Percentiles rank a stretch among this genome's conserved stretches.
Conservation (phyloP, 2,797 vertebrate genomes). For the Macropus fuliginosus region DNA sequence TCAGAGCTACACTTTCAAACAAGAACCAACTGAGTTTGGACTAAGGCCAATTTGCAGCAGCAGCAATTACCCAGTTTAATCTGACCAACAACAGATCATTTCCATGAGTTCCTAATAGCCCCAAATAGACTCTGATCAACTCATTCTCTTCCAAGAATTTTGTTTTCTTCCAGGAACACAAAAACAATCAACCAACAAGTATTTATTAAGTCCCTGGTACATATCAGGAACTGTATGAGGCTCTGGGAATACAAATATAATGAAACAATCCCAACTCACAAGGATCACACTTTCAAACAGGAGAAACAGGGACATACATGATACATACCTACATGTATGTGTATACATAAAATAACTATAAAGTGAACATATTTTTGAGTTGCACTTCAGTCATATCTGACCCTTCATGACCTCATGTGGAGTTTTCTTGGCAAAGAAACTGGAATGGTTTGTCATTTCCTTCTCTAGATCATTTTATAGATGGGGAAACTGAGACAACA, state of each 20-base stretch:
- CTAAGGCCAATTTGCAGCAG: neutral
- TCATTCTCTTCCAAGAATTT: neutral
- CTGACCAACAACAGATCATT: neutral
- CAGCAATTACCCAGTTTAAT: neutral
- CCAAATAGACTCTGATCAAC: neutral
- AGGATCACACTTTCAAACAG: neutral
- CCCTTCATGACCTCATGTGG: neutral
- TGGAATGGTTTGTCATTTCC: neutral
- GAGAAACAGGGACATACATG: neutral
- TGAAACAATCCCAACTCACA: neutral
- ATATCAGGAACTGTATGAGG: neutral
- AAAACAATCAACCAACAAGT: neutral
- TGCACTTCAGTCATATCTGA: too few species aligned
- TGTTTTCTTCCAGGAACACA: neutral
- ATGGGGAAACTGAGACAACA: neutral
- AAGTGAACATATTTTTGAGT: neutral
- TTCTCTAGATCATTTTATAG: neutral
- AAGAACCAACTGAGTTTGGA: neutral
- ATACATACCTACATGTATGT: neutral
- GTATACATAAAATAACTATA: neutral
- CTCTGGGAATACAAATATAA: neutral
- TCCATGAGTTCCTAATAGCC: neutral
- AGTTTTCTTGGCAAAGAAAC: neutral
- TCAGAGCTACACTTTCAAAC: neutral
- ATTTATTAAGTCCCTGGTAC: neutral